Percentiles rank a stretch among this genome's conserved stretches.
phyloP scores from a whole-genome alignment of 2,113 vertebrate species.

The Bolborhynchus lineola region DNA sequence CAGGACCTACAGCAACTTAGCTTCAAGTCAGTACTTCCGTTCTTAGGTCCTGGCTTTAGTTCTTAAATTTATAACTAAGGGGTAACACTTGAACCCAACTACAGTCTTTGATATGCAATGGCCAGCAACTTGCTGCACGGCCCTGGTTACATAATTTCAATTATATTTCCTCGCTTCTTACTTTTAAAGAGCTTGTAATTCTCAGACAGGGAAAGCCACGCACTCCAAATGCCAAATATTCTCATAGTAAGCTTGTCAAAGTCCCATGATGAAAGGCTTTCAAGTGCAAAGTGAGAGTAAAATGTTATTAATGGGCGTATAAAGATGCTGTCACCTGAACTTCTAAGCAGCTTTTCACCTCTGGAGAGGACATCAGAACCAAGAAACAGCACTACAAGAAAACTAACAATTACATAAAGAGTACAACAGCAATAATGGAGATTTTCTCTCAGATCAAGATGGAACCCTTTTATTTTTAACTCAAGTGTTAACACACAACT shows the following conservation, averaged over 20 bases:
- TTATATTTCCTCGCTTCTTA: neutral
- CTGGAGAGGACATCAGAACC: neutral
- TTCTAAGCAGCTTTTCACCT: neutral
- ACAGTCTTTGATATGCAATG: neutral
- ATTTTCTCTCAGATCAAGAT: neutral
- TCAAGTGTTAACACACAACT: neutral
- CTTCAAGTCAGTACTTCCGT: neutral
- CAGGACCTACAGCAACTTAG: neutral
- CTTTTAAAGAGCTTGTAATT: neutral
- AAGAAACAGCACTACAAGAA: neutral
- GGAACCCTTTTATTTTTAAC: neutral
- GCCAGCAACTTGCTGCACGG: neutral
- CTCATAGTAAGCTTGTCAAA: neutral
- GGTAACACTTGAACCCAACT: neutral
- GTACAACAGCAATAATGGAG: neutral
- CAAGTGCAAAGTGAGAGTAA: neutral
- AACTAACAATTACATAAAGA: neutral
- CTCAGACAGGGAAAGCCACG: neutral
- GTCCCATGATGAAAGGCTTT: neutral
- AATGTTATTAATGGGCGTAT: neutral
- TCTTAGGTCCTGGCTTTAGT: neutral
- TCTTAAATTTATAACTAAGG: neutral
- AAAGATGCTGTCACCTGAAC: neutral
- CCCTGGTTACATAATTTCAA: neutral
- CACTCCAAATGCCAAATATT: neutral